These are phyloP conservation scores for Rhabdophis nuchalis DNA, from an alignment of 2,797 vertebrate genomes.

Conservation along the genomic window DNA sequence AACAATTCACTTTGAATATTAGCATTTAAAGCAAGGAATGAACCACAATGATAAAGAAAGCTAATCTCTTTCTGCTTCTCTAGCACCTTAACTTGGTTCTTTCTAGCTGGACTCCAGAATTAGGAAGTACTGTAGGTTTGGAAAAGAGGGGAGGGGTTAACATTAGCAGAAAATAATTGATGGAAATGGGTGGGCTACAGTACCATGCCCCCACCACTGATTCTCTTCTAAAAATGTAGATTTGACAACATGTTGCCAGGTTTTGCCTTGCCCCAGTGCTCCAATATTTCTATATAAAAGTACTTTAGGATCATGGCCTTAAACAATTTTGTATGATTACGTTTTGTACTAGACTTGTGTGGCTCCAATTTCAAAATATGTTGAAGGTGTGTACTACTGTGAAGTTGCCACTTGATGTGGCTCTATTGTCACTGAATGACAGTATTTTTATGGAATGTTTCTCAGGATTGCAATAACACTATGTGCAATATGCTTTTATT, in stretches of 20 bases:
- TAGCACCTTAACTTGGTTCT: background rate
- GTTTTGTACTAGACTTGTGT: background rate
- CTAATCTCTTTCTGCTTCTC: background rate
- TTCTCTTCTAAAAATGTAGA: background rate
- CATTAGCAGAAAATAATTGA: background rate
- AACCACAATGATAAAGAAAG: background rate
- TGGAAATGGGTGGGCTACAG: background rate
- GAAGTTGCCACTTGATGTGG: background rate
- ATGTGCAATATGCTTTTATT: slow-evolving; percentile 68
- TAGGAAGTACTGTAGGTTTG: background rate
- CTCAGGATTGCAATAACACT: slow-evolving; percentile 55
- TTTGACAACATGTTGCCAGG: background rate
- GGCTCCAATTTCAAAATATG: background rate
- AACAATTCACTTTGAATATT: background rate
- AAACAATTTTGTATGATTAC: background rate
- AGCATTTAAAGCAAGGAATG: background rate
- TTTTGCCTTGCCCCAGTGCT: background rate
- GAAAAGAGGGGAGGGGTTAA: background rate
- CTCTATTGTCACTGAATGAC: slow-evolving; percentile 17
- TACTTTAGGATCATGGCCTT: background rate
- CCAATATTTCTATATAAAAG: background rate
- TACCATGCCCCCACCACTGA: background rate
- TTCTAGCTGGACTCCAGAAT: background rate
- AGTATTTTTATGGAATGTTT: slow-evolving; percentile 27
- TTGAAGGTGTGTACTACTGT: background rate